Evolutionary conservation across 2,888 invertebrate genomes (phyloP), one percentile per base, ranked within the genome.

Genomic region (Plagodis pulveraria): DNA sequence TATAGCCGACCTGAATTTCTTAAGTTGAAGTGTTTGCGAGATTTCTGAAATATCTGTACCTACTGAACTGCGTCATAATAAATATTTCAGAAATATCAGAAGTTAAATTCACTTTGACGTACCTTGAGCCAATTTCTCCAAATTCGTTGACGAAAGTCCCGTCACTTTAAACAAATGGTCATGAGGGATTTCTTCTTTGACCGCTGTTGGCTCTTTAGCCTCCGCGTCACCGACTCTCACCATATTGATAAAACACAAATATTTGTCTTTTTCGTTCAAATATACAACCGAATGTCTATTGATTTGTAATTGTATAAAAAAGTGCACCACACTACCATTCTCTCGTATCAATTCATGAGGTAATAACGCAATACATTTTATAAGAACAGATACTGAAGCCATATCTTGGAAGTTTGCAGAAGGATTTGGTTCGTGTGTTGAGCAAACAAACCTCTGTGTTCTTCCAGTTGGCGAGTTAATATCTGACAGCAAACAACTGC

Each of bases 51-150:
- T 22, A 22, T 22, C 22, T 22, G 4, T 22, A 22, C n/a, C n/a
- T n/a, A n/a, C 22, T 2, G 22, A 22, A 22, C 22, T 22, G 22
- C 22, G 2, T 2, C 22, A 22, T 22, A 22, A 22, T 5, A n/a
- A 7, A 6, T 12, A 43, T 12, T 7, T 12, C n/a, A 12, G 5
- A 42, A 43, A 12, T 12, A 1, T 6, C 38, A 9, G 38, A 8
- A 43, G 0, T 5, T 7, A 47, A 47, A n/a, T 33, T 5, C 4
- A 46, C 11, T 50, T 5, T n/a, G 10, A 49, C 74, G 0, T 81
- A 91, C 91, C 89, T 85, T 87, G 82, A 10, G 83, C 86, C 67
- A 91, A 66, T 64, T 91, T 91, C 67, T 91, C 89, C 70, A 91
- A 72, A 67, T 91, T 92, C 0, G 71, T 73, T 0, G 89, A 81